These are phyloP conservation scores for Physella acuta DNA, from an alignment of 1,140 invertebrate species.

Conservation along the genomic window DNA sequence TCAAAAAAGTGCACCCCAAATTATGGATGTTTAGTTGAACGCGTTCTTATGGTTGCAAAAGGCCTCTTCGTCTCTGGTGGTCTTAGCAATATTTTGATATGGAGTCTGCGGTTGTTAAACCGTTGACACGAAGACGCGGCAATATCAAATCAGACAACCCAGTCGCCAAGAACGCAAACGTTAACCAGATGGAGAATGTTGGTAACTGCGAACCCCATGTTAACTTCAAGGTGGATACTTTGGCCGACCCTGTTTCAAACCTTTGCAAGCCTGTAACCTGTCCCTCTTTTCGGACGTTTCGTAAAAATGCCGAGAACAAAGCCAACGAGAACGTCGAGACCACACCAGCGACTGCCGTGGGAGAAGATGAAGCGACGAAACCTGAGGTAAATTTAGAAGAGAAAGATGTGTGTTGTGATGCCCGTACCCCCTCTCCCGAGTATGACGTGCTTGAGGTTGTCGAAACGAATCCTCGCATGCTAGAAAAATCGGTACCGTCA, in stretches of 20 bases:
- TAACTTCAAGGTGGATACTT: background rate
- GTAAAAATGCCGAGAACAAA: background rate
- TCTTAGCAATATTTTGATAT: background rate
- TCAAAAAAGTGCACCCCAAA: too few relatives aligned
- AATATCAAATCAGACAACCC: background rate
- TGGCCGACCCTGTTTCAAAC: background rate
- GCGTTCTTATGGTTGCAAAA: background rate
- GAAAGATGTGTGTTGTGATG: background rate
- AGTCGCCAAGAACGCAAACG: background rate
- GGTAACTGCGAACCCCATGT: background rate
- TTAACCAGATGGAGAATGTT: constrained; percentile 4
- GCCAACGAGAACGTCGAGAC: background rate
- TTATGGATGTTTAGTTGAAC: background rate
- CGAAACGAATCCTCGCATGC: too few relatives aligned
- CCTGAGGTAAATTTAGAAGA: background rate
- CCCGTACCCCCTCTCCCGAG: background rate
- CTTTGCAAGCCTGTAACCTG: background rate
- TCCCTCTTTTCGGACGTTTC: background rate
- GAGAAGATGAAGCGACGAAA: background rate
- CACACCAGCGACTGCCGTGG: background rate
- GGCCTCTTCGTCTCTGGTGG: constrained; percentile 15
- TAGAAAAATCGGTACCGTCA: too few relatives aligned
- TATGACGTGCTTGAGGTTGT: background rate
- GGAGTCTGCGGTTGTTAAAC: constrained; percentile 21
- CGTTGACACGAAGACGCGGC: constrained; percentile 9